A percentile compares a stretch with the other conserved stretches of the same genome.
Evolutionary conservation across 2,797 vertebrate species (phyloP).

Genomic region (Semotilus atromaculatus): DNA sequence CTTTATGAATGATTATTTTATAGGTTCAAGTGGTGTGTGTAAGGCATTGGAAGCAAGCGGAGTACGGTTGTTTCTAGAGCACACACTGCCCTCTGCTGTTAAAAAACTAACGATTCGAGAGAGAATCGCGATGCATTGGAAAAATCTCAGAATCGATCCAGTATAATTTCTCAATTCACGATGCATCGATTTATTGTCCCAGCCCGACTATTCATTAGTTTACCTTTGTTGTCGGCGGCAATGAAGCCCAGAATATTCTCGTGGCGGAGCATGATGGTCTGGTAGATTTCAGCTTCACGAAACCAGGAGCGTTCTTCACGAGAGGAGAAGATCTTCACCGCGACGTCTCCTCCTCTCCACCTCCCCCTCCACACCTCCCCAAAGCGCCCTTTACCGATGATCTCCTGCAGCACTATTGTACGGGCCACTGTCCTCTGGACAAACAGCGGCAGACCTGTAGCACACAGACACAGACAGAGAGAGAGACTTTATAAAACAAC

Average conservation of each 20-base stretch:
- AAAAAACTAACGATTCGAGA: too few species aligned
- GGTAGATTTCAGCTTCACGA: conserved; percentile 94
- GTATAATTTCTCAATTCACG: too few species aligned
- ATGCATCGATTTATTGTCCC: too few species aligned
- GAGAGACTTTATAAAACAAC: not conserved
- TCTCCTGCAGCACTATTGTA: conserved; percentile 94
- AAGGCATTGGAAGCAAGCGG: too few species aligned
- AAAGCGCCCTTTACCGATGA: conserved; percentile 94
- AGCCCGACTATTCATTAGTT: not conserved
- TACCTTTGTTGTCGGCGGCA: conserved; percentile 96
- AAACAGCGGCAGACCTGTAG: conserved; percentile 88
- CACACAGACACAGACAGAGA: not conserved
- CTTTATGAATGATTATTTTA: too few species aligned
- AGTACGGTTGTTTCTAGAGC: too few species aligned
- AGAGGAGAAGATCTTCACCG: conserved; percentile 96
- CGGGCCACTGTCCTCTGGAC: conserved; percentile 93
- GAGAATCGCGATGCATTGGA: too few species aligned
- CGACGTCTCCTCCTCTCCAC: conserved; percentile 93
- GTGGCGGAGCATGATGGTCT: conserved; percentile 94
- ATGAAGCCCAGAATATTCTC: conserved; percentile 97
- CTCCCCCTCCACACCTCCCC: conserved; percentile 95
- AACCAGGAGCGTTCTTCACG: conserved; percentile 97
- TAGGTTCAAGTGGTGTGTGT: too few species aligned
- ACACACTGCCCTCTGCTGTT: too few species aligned
- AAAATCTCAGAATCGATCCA: too few species aligned